Evolutionary conservation across 2,113 vertebrate species (phyloP).

Genomic region (Corythaixoides concolor): DNA sequence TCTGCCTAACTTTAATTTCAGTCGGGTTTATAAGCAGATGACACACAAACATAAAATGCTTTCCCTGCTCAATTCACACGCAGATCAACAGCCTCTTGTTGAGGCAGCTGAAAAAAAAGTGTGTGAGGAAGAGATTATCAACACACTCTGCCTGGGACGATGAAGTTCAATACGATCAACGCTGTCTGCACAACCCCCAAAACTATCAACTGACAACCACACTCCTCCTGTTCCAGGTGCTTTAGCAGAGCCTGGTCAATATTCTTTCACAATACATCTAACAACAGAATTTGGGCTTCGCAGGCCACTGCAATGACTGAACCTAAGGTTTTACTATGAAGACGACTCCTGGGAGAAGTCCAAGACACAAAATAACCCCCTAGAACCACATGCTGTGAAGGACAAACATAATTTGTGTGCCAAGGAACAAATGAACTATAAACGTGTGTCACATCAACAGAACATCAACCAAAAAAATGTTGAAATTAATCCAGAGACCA

Average conservation of each 20-base stretch:
- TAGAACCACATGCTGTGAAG: background rate
- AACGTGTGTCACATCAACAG: background rate
- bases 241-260: background rate
- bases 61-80: background rate
- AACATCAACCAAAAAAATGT: background rate
- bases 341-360: background rate
- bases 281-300: background rate
- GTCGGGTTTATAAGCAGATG: background rate
- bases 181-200: background rate
- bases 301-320: accelerated
- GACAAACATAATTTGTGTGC: background rate
- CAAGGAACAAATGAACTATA: background rate
- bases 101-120: background rate
- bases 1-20: background rate
- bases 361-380: background rate
- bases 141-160: background rate
- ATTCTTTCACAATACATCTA: background rate
- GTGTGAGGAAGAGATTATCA: background rate
- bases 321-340: background rate
- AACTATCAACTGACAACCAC: background rate
- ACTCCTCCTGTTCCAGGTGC: background rate
- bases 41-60: background rate
- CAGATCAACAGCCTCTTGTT: background rate
- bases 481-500: background rate
- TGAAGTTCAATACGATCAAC: no score